These are phyloP conservation scores for Rattus rattus DNA, from an alignment of 2,113 vertebrate genomes.

Conservation along the genomic window DNA sequence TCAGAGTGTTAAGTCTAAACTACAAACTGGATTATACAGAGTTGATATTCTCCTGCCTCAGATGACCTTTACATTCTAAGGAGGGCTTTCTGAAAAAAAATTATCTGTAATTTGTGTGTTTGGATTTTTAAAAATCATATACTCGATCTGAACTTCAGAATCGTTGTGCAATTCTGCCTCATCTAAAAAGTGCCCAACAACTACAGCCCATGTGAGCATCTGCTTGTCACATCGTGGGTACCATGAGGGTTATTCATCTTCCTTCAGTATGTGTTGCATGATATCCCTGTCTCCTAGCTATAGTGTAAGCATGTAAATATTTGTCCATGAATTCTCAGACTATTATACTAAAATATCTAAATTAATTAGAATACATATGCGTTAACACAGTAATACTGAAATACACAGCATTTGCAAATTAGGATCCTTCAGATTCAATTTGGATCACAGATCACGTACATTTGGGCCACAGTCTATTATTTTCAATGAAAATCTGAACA, in stretches of 20 bases:
- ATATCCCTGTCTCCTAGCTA: background rate
- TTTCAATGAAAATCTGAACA: background rate
- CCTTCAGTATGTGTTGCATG: background rate
- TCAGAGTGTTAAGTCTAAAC: background rate
- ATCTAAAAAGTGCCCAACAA: background rate
- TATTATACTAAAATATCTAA: background rate
- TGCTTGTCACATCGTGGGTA: background rate
- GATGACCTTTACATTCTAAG: background rate
- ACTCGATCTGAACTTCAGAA: background rate
- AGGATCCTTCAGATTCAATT: background rate
- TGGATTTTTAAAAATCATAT: background rate
- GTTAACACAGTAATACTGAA: background rate
- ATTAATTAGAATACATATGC: background rate
- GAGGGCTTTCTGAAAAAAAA: conserved; percentile 14
- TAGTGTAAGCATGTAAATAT: background rate
- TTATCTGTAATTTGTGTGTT: background rate
- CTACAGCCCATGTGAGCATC: background rate
- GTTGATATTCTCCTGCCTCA: background rate
- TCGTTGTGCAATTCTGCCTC: background rate
- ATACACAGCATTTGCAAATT: conserved; percentile 19
- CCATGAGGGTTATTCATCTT: background rate
- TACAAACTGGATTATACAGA: background rate
- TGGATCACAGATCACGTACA: background rate
- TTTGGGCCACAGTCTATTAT: background rate
- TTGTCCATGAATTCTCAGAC: background rate